Conservation (phyloP, 2,797 vertebrate species). For the Clarias fuscus region DNA sequence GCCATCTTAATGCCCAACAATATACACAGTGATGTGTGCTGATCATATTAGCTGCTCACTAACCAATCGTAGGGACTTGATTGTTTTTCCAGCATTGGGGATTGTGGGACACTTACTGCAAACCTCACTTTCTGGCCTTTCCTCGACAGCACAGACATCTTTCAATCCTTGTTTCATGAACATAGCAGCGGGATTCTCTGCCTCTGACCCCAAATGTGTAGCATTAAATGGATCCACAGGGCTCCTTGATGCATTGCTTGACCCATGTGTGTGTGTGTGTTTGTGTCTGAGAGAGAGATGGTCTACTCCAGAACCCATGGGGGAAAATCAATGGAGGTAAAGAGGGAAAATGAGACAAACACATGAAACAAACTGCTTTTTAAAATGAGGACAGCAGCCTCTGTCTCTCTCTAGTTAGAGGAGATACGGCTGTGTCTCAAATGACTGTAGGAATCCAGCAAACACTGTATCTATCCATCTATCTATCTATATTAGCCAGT, state of each 20-base stretch:
- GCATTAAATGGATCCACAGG: slow-evolving; percentile 29
- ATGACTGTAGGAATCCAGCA: neutral
- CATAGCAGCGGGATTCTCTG: neutral
- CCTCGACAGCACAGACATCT: neutral
- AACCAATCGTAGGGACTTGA: neutral
- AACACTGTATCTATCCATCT: neutral
- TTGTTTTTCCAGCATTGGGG: neutral
- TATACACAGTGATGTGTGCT: neutral
- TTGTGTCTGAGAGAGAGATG: neutral
- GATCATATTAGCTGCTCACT: neutral
- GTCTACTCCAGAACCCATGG: slow-evolving; percentile 13
- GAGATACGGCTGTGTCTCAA: slow-evolving; percentile 20
- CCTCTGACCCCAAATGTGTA: slow-evolving; percentile 30
- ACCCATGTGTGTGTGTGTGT: neutral
- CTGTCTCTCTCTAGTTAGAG: slow-evolving; percentile 4
- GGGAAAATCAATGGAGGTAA: slow-evolving; percentile 47
- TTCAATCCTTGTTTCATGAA: neutral
- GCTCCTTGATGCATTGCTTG: slow-evolving; percentile 16
- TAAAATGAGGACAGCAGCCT: slow-evolving; percentile 10
- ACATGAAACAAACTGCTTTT: slow-evolving; percentile 48
- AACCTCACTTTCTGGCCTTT: neutral
- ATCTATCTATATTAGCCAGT: neutral
- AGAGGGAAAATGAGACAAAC: slow-evolving; percentile 45
- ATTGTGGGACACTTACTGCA: neutral
- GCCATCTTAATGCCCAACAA: neutral